phyloP scores from a whole-genome alignment of 2,797 vertebrate genomes.

The Hippopotamyrus pictus region DNA sequence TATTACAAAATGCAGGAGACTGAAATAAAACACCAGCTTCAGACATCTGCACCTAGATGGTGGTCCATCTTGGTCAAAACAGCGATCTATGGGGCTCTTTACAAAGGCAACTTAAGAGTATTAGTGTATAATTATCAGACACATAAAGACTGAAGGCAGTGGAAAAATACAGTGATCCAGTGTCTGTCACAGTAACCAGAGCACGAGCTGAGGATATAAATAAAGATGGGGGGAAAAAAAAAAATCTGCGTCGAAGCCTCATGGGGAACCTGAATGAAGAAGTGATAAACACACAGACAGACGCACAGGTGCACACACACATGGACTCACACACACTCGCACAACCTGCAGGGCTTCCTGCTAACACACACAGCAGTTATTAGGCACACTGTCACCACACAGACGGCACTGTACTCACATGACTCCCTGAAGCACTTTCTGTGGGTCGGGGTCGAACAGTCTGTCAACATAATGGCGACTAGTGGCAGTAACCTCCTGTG shows the following conservation, averaged over 20 bases:
- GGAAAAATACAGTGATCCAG: slow-evolving; percentile 52
- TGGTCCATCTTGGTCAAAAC: background rate
- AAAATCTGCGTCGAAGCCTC: slow-evolving; percentile 36
- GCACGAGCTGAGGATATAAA: slow-evolving; percentile 58
- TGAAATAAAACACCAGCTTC: background rate
- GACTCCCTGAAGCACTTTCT: slow-evolving; percentile 98
- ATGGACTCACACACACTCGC: slow-evolving; percentile 20
- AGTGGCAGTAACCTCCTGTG: slow-evolving; percentile 93
- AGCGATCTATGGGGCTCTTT: background rate
- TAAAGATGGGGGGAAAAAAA: slow-evolving; percentile 44
- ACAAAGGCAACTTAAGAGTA: background rate
- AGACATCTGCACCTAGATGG: background rate
- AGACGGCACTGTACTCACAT: slow-evolving; percentile 78
- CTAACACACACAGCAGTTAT: background rate
- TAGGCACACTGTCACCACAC: background rate
- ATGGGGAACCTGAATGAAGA: slow-evolving; percentile 6
- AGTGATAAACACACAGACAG: slow-evolving; percentile 27
- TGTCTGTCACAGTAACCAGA: slow-evolving; percentile 53
- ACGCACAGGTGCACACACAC: slow-evolving; percentile 11
- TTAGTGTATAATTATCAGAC: background rate
- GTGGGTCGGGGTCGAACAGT: slow-evolving; percentile 95
- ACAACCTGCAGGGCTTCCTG: slow-evolving; percentile 27
- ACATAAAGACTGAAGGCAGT: slow-evolving; percentile 20
- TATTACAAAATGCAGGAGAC: background rate
- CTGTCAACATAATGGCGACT: slow-evolving; percentile 99